Evolutionary conservation across 2,113 vertebrate species (phyloP).

Genomic region (Erinaceus europaeus): DNA sequence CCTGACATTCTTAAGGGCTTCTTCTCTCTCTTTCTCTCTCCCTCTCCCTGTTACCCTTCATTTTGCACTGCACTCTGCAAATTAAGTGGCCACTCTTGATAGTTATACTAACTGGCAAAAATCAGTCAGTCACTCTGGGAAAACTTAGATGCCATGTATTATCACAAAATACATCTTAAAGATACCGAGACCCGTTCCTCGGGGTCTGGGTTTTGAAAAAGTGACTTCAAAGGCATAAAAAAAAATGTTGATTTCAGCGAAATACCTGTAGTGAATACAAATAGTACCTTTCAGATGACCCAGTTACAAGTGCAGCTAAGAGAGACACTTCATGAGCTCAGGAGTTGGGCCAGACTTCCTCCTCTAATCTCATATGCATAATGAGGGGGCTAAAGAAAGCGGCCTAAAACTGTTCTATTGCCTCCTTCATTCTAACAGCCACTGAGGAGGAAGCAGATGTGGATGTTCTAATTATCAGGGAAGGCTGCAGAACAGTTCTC

Average conservation of each 20-base stretch:
- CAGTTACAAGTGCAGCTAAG: not conserved
- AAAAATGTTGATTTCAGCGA: not conserved
- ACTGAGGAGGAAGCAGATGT: not conserved
- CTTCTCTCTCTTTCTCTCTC: too few species aligned
- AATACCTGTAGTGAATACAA: not conserved
- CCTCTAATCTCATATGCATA: not conserved
- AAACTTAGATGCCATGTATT: not conserved
- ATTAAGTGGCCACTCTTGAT: not conserved
- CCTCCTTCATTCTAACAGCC: not conserved
- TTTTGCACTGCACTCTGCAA: not conserved
- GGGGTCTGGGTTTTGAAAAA: not conserved
- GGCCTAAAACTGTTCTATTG: not conserved
- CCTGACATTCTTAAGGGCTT: too few species aligned
- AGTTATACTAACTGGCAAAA: not conserved
- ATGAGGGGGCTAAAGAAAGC: not conserved
- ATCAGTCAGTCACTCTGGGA: not conserved
- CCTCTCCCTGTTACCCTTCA: too few species aligned
- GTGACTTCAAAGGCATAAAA: constrained; percentile 1
- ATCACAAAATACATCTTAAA: not conserved
- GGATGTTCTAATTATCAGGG: not conserved
- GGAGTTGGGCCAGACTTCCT: not conserved
- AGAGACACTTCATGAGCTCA: not conserved
- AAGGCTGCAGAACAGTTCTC: not conserved
- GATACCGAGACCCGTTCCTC: not conserved
- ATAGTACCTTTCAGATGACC: constrained; percentile 2